These are phyloP conservation scores for Buphagus erythrorhynchus DNA, from an alignment of 2,797 vertebrate genomes.

Conservation along the genomic window DNA sequence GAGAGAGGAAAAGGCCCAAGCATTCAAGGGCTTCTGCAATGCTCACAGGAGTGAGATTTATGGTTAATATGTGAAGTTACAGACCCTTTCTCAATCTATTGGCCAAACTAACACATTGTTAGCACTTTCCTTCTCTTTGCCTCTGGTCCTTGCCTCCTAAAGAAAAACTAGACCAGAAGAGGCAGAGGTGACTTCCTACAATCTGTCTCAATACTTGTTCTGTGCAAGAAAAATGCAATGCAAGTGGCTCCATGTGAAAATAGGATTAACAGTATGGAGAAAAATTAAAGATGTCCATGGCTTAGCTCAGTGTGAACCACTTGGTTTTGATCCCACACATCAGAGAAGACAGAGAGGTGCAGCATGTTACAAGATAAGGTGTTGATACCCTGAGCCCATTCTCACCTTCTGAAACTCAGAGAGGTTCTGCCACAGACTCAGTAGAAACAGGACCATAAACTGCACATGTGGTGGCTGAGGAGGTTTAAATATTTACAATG, in stretches of 20 bases:
- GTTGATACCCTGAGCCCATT: not conserved
- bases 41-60: not conserved
- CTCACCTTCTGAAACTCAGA: not conserved
- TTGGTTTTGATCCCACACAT: not conserved
- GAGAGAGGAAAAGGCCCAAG: not conserved
- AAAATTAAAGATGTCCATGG: not conserved
- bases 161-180: not conserved
- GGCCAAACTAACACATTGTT: not conserved
- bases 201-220: not conserved
- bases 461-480: not conserved
- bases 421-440: not conserved
- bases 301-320: not conserved
- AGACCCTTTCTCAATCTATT: not conserved
- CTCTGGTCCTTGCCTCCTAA: not conserved
- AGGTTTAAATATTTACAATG: not conserved
- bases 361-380: accelerated
- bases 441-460: not conserved
- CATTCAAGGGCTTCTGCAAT: not conserved
- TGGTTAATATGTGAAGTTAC: not conserved
- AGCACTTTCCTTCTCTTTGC: not conserved
- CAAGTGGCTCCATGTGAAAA: not conserved
- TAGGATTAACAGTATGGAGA: not conserved
- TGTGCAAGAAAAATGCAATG: not conserved
- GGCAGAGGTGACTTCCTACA: not conserved
- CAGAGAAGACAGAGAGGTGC: not conserved